Base-by-base conservation (phyloP, 2,888 invertebrate species). In the Elgonia sp. region DNA sequence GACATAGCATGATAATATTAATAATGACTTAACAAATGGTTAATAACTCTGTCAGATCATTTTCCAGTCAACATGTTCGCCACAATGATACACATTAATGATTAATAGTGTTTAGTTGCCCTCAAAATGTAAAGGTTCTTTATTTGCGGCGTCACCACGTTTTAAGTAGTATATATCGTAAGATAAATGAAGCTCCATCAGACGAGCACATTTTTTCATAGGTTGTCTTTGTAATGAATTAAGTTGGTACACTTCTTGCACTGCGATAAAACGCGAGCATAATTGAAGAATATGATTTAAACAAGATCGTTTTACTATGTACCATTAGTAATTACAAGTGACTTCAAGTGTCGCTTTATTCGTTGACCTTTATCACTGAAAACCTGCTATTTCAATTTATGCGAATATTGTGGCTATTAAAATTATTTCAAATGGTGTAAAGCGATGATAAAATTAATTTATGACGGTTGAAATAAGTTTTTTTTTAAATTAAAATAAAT, bases 31-130 rank as follows among this genome's bases (percentile, higher is more conserved):
- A 80, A 60, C 37, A 40, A 67, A 80, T 69, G 79, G 46, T 65
- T 65, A 42, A 69, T 69, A 65, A 55, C 21, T 40, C 20, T 60
- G 62, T 70, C 21, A 62, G 70, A 80, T 80, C 46, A 62, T 80
- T 80, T 80, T 80, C 69, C 70, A 70, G 70, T 80, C 62, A 70
- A 80, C 50, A 62, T 70, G 70, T 70, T 80, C 50, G 21, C 70
- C 50, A 80, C 18, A 60, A 39, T 70, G 50, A 62, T 70, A 80
- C 50, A 70, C 42, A 76, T 65, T 76, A 39, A 20, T 69, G 80
- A 80, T 80, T 80, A 80, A 80, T 80, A 50, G 70, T 21, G 39
- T 70, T 62, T 50, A 69, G 62, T 80, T 80, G 62, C 50, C 57
- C 62, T 65, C 55, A 39, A 70, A 70, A 80, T 80, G 57, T 70